Percentiles rank a stretch among this genome's conserved stretches.
phyloP scores from a whole-genome alignment of 2,888 invertebrate species.

The Thereva nobilitata region DNA sequence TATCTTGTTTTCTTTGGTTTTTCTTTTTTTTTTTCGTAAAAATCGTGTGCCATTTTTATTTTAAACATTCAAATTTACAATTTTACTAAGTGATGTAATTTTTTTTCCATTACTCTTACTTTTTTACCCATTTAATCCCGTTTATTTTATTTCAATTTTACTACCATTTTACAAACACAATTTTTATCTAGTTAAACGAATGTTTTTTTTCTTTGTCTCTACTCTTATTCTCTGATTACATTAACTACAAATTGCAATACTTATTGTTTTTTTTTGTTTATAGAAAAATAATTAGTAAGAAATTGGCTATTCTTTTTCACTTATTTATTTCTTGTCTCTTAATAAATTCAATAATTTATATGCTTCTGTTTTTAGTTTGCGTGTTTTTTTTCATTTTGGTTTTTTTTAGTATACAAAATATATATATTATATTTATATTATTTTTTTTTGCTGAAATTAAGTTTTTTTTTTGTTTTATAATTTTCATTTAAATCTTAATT shows the following conservation, averaged over 20 bases:
- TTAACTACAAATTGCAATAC: constrained; percentile 16
- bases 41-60: too few relatives aligned
- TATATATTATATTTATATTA: not conserved
- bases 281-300: constrained; percentile 36
- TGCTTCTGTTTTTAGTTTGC: constrained; percentile 24
- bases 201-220: constrained; percentile 15
- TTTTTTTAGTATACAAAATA: constrained; percentile 33
- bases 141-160: too few relatives aligned
- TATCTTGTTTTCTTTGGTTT: too few relatives aligned
- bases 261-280: constrained; percentile 14
- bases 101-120: too few relatives aligned
- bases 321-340: too few relatives aligned
- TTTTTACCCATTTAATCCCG: too few relatives aligned
- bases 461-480: constrained; percentile 26
- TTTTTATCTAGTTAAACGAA: constrained; percentile 7
- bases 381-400: not conserved
- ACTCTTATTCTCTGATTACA: constrained; percentile 14
- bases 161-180: not conserved
- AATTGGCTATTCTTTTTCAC: constrained; percentile 30
- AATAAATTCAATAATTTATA: constrained; percentile 32
- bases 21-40: too few relatives aligned
- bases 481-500: not conserved
- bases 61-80: too few relatives aligned
- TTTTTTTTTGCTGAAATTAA: constrained; percentile 31
- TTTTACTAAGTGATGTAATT: too few relatives aligned